Evolutionary conservation across 2,113 vertebrate species (phyloP), one percentile per base, ranked within the genome.

Genomic region (Neopipo cinnamomea): DNA sequence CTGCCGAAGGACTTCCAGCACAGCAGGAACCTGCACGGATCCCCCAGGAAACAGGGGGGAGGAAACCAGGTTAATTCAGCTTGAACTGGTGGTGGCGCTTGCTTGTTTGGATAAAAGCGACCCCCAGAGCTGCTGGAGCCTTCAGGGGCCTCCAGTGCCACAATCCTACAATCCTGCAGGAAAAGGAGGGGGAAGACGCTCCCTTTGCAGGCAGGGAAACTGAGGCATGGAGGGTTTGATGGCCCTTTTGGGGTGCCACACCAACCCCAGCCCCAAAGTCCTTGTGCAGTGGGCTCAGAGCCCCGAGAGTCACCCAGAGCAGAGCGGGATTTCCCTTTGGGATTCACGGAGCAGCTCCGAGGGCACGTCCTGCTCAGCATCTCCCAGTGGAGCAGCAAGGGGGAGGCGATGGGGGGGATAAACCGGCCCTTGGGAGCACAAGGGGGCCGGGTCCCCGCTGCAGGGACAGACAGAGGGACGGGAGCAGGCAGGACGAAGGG

Each of bases 381-480:
- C 35, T 12, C 41, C 44, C 6, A 1, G 1, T 1, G 28, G 19
- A 63, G 41, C 28, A 33, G 21, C 1, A 0, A 4, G 1, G 6
- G 20, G 30, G 11, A 22, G 44, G 47, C 0, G 0, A 49, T 1
- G 17, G 35, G 42, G 42, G 52, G 41, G 13, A 28, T 24, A 9
- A 47, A 35, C 11, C 11, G 5, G 1, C 46, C 42, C 7, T 0
- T 6, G 35, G 53, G 44, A 49, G 31, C 19, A n/a, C 2, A 0
- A 0, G 37, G 23, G 37, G 37, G 23, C 14, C 0, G 0, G 9
- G 13, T 50, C 7, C 61, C 25, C 2, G 1, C 2, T 0, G 0
- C 8, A 5, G 52, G 17, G 52, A 44, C 8, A 61, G 73, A 70
- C 3, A 15, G 73, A 39, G 78, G 75, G 91, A 33, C 4, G 82